Evolutionary conservation across 2,888 invertebrate genomes (phyloP), one percentile per base, ranked within the genome.

Genomic region (Dasysyrphus albostriatus): DNA sequence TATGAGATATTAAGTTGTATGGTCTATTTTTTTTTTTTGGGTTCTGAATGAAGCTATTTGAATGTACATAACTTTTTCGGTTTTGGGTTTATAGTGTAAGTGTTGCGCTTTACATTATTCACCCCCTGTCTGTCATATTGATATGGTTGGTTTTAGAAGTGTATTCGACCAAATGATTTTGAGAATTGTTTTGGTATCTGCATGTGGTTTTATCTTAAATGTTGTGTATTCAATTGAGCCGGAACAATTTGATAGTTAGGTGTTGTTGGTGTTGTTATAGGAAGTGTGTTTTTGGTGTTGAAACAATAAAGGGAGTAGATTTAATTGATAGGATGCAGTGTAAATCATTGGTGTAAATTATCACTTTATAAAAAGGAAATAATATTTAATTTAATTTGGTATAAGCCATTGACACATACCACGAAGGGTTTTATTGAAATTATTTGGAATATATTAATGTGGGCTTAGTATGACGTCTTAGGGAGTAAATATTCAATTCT

Each of bases 121-220:
- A 8, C 5, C 10, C 12, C 12, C 5, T 65, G 47, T 44, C 16
- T 65, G 19, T 29, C n/a, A 5, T 63, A 44, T 34, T 49, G 19
- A 67, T 67, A 49, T 34, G 24, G 61, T 44, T 2, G n/a, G 67
- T 49, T 67, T 67, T 49, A 14, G 19, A 67, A 19, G 49, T 67
- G 49, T 37, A 49, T 37, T 67, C 14, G 19, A 49, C 19, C 67
- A 34, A 49, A 67, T 67, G 34, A 67, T 67, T 67, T 67, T 37
- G 49, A 29, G 34, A 34, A 67, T 67, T 49, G 67, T 49, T 67
- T 49, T 49, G 49, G 67, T 49, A 67, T 49, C 49, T 19, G 34
- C 8, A 14, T 67, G 67, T 67, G 67, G 49, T 67, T 67, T 49
- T 34, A 19, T 67, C 67, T 67, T 67, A 19, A 67, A 67, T 49